A percentile compares a stretch with the other conserved stretches of the same genome.
phyloP scores from a whole-genome alignment of 1,140 invertebrate species.

The Leptestheria dahalacensis region DNA sequence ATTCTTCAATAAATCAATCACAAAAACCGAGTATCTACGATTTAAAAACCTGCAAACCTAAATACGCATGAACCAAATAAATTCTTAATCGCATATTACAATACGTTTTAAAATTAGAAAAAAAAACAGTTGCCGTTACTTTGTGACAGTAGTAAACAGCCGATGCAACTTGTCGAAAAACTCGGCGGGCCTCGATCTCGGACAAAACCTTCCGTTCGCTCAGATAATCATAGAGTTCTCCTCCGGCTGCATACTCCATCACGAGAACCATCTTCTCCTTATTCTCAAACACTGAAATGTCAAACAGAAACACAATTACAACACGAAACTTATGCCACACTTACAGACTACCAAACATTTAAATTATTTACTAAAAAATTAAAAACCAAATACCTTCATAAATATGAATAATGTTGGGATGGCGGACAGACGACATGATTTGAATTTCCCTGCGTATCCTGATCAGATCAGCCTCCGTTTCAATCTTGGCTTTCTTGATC shows the following conservation, averaged over 20 bases:
- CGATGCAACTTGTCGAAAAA: conserved; percentile 94
- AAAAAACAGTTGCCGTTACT: conserved; percentile 28
- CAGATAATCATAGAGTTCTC: conserved; percentile 96
- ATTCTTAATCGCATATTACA: conserved; percentile 1
- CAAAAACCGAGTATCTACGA: too few species aligned
- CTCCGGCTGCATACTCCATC: conserved; percentile 97
- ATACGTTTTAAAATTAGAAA: not conserved
- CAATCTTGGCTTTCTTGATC: conserved; percentile 97
- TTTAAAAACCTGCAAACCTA: too few species aligned
- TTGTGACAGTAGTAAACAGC: conserved; percentile 98
- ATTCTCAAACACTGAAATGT: conserved; percentile 98
- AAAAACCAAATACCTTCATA: conserved; percentile 65
- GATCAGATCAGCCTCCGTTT: conserved; percentile 89
- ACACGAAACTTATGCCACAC: too few species aligned
- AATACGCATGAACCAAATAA: conserved; percentile 2
- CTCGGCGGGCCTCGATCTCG: conserved; percentile 82
- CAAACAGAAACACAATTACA: too few species aligned
- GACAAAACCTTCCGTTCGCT: conserved; percentile 77
- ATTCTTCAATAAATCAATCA: too few species aligned
- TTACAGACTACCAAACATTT: too few species aligned
- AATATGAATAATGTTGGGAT: conserved; percentile 98
- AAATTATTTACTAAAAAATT: not conserved
- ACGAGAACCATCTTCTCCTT: conserved; percentile 97
- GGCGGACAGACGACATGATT: conserved; percentile 95
- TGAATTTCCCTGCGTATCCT: conserved; percentile 92